Evolutionary conservation across 2,888 invertebrate species (phyloP), one percentile per base, ranked within the genome.

Genomic region (Epirrhoe tristata): DNA sequence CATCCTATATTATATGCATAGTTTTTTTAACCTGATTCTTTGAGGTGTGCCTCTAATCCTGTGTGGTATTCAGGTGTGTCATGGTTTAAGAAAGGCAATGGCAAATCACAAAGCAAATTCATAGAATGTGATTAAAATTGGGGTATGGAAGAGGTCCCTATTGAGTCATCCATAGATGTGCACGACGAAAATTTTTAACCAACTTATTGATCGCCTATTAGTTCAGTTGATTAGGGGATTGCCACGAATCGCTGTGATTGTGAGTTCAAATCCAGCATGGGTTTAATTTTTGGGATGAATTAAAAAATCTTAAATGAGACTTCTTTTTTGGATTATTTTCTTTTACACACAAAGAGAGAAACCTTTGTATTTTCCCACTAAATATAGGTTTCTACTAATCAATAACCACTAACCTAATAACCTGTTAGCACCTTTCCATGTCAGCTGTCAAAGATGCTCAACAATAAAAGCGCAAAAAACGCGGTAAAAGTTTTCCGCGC

Each of bases 401-500:
- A 7, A 36, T 36, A 46, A 46, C 46, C 43, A 48, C 14, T 66
- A 54, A 50, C 62, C 58, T n/a, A 63, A 34, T 63, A 34, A 63
- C 51, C 58, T 58, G 17, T 39, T 24, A 16, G 24, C 50, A 56
- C 50, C 17, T 51, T 63, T 32, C 56, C 7, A 39, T 24, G 3
- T 16, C n/a, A 31, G 7, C 32, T 24, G 16, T 63, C 52, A 32
- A 58, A 31, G 57, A 48, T 46, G 34, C 50, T 48, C 50, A 63
- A 67, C 57, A 67, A 67, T 63, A 63, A 56, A 60, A 24, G 24
- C 4, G 50, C 46, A 67, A 67, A 67, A 67, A 61, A 51, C 14
- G 46, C 55, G 69, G 70, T 59, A 73, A 72, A 74, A 68, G 70
- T 70, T 83, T 85, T 82, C 81, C 83, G 79, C 74, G 58, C 72